Evolutionary conservation across 2,113 vertebrate species (phyloP), one percentile per base, ranked within the genome.

Genomic region (Peromyscus leucopus): DNA sequence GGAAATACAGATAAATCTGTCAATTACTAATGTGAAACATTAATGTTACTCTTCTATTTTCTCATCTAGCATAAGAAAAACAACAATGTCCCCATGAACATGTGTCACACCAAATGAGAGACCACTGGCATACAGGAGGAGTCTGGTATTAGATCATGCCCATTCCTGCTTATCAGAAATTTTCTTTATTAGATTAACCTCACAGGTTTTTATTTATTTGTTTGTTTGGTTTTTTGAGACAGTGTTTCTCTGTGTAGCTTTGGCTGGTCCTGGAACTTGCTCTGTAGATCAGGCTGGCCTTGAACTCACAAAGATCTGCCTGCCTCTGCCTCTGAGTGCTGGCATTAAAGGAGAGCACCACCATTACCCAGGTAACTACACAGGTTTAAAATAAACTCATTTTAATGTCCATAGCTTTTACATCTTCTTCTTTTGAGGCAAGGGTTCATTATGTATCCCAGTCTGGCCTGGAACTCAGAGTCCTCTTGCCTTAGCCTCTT

Each of bases 21-120:
- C 51, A 90, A 67, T 86, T 57, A 67, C 21, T 74, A 89, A 88
- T 55, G 88, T 84, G 57, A 71, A 89, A 93, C 90, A 48, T 76
- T 76, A 79, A 57, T 63, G 85, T 65, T 75, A 16, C 48, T 33
- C 46, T 31, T 69, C 42, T 2, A 24, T 80, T 90, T 96, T 57
- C 79, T 91, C 36, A 84, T 79, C 57, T 69, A 48, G 28, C 39
- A 72, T 36, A 92, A 61, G 12, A 17, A 24, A 75, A 88, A 21
- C 21, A 71, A 94, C 1, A 65, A 26, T 55, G 11, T 26, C 28
- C 28, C 31, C 1, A 0, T 11, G 39, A 79, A 42, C 5, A 22
- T 76, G 33, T 6, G 5, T 36, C 17, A 36, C 2, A 17, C 1
- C 59, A 83, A 57, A 7, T 36, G n/a, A 94, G 72, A 63, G 22